These are phyloP conservation scores for Caerostris extrusa DNA, from an alignment of 1,140 invertebrate species.

Conservation along the genomic window DNA sequence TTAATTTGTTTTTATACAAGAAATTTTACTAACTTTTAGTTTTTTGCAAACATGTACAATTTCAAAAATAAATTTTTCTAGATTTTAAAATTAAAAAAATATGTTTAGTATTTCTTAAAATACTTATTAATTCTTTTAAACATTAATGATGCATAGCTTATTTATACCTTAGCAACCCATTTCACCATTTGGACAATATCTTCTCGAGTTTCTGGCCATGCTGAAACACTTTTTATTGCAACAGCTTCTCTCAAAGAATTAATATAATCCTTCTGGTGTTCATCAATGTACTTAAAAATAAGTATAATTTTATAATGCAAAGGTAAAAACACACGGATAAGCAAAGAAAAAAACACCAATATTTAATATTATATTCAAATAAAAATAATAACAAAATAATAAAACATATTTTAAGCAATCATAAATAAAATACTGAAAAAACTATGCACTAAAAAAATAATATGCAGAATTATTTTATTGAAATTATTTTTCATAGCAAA, in stretches of 20 bases:
- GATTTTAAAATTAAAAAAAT: no score
- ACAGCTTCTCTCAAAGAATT: slow-evolving; percentile 91
- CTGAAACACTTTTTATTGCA: slow-evolving; percentile 97
- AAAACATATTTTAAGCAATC: neutral
- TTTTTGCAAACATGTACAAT: no score
- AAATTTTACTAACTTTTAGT: no score
- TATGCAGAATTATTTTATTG: neutral
- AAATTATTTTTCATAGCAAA: no score
- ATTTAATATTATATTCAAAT: neutral
- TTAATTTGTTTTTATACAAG: no score
- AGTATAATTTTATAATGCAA: slow-evolving; percentile 14
- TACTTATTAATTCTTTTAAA: no score
- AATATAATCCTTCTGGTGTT: slow-evolving; percentile 89
- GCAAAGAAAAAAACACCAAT: neutral
- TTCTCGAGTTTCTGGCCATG: slow-evolving; percentile 89
- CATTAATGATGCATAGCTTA: neutral
- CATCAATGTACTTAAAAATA: slow-evolving; percentile 78
- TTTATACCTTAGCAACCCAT: slow-evolving; percentile 84
- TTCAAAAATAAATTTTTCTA: no score
- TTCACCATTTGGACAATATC: slow-evolving; percentile 90
- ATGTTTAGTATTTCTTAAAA: no score
- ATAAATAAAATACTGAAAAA: neutral
- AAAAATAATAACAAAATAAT: neutral
- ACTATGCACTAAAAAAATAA: neutral
- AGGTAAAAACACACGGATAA: neutral